Base-by-base conservation (phyloP, 2,797 vertebrate genomes). In the Gymnothorax javanicus region DNA sequence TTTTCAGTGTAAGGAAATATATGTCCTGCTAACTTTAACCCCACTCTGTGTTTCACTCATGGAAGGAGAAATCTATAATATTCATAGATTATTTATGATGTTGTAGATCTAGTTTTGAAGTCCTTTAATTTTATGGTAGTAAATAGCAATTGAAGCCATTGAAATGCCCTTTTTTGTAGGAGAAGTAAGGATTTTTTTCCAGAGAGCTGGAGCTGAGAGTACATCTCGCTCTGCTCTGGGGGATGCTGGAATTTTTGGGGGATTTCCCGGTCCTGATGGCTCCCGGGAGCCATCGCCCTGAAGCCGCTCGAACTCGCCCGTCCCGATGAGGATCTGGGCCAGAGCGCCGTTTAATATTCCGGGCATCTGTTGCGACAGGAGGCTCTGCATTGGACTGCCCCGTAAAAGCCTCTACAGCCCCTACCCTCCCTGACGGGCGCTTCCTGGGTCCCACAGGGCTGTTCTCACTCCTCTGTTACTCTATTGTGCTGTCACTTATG, bases 331-430 rank as follows among this genome's bases (percentile, higher is more conserved):
- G 84, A 85, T 85, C 73, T 85, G 67, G 56, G 64, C 67, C 67
- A 54, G 58, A n/a, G 67, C 13, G 2, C 2, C 84, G 56, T 57
- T 85, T 73, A 73, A 57, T 85, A 71, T 85, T 85, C 56, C 43
- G 58, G 84, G 50, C 84, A 85, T 85, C 84, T 85, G 52, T 54
- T 57, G 4, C 5, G 75, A 71, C 67, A 73, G 50, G 67, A 85
- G 59, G 84, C 64, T 27, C 54, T 50, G 67, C 52, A 25, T 71
- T 27, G 9, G 58, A 62, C 83, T 60, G 58, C 23, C 33, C 60
- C 67, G 3, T 11, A n/a, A 7, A 23, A 8, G 69, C 25, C 27
- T 27, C 25, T 33, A 4, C 52, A n/a, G 7, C 77, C 20, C 17
- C 20, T 4, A 43, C 27, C 3, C 71, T 13, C 20, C 7, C 33